Evolutionary conservation across 2,888 invertebrate genomes (phyloP), one percentile per base, ranked within the genome.

Genomic region (Galerucella nymphaeae): DNA sequence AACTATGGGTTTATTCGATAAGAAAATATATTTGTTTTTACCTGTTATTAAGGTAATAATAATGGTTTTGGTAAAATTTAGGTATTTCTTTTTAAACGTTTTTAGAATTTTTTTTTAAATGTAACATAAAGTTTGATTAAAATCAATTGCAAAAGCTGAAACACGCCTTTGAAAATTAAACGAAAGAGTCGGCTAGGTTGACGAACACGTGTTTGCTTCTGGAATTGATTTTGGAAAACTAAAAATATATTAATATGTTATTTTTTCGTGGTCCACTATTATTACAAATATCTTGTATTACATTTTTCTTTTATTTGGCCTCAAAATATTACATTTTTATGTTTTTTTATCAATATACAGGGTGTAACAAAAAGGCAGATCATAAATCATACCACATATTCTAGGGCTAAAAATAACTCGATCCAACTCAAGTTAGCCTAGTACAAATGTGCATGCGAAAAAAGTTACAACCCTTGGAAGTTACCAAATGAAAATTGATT

Each of bases 61-160:
- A 68, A 68, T 61, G 74, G 62, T 71, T 62, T 74, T 41, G 69
- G 72, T 75, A 50, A 75, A 73, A 72, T 62, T 76, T 73, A 57
- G 59, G 70, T 74, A 71, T 73, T 62, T 14, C 16, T 4, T 72
- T 62, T 72, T 59, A 67, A 66, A 58, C 45, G 66, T 63, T 59
- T 58, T 30, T 30, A 4, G 45, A 64, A 62, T 18, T 57, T 66
- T 65, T 16, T 72, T 69, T 71, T 62, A 55, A 66, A 38, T 74
- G 23, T 30, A 8, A 30, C 8, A 1, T 30, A 8, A 30, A 6
- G 8, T 8, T 30, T 30, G 30, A 30, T 5, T 30, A 30, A 30
- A 30, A 30, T 30, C 30, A 8, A 30, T 30, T 30, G 30, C 30
- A 30, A 30, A 30, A 30, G 30, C 30, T 30, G 8, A 30, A 30